Conservation (phyloP, 2,113 vertebrate species). For the Andinoacara biseriatus region DNA sequence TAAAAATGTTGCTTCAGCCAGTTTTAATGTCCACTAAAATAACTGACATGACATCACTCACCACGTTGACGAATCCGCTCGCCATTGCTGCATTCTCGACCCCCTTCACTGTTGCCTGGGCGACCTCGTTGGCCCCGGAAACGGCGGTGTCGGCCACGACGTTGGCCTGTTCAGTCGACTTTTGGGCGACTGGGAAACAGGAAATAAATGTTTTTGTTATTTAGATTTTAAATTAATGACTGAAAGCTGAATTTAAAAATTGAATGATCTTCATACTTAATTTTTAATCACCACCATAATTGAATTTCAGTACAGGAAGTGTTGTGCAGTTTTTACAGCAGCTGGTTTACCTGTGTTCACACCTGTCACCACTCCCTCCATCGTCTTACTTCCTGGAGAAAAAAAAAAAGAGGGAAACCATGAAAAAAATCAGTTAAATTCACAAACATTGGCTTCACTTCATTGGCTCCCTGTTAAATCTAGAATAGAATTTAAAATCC, state of each 20-base stretch:
- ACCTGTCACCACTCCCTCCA: constrained; percentile 90
- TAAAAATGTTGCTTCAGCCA: accelerated
- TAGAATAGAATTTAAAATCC: too few relatives aligned
- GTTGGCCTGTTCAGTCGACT: constrained; percentile 91
- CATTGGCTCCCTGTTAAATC: too few relatives aligned
- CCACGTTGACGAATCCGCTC: constrained; percentile 85
- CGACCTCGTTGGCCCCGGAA: constrained; percentile 86
- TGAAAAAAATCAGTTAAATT: not conserved
- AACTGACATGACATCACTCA: constrained; percentile 57
- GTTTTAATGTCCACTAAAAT: not conserved
- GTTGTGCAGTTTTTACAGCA: not conserved
- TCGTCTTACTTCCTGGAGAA: constrained; percentile 90
- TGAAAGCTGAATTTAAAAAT: not conserved
- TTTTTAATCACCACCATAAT: not conserved
- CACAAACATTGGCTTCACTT: not conserved
- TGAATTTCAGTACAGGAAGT: not conserved
- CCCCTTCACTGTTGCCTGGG: constrained; percentile 87
- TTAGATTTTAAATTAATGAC: not conserved
- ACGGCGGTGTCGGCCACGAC: constrained; percentile 87
- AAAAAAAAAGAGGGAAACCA: not conserved
- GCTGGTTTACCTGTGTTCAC: constrained; percentile 87
- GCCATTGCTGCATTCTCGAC: constrained; percentile 85
- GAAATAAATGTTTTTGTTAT: not conserved
- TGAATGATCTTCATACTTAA: not conserved
- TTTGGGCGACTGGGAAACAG: constrained; percentile 85